Evolutionary conservation across 2,113 vertebrate genomes (phyloP).

Genomic region (Laticauda colubrina): DNA sequence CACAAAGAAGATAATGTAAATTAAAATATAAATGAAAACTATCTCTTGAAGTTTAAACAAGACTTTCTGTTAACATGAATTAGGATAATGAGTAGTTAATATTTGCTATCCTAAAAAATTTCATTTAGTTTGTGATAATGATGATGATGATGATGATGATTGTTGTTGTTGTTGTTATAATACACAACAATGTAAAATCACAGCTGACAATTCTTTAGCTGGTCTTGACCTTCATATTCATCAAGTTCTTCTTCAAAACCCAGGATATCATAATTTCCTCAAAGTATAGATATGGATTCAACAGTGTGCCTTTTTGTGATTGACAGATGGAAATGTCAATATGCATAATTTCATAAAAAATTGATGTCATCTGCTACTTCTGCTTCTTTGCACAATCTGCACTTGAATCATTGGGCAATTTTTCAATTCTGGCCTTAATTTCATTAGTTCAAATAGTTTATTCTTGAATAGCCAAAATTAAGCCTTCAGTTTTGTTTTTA

Average conservation of each 20-base stretch:
- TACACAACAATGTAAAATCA: no score
- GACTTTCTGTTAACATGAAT: background rate
- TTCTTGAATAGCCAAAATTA: background rate
- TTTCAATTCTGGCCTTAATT: background rate
- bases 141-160: no score
- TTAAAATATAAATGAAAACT: background rate
- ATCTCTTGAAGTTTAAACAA: background rate
- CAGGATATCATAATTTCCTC: no score
- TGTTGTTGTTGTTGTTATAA: no score
- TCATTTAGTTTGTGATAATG: background rate
- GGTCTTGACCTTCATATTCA: no score
- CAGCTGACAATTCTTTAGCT: no score
- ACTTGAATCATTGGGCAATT: background rate
- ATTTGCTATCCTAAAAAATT: background rate
- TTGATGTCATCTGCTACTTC: background rate
- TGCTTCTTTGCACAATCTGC: background rate
- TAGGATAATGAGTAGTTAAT: background rate
- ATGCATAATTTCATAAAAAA: no score
- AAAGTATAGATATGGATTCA: no score
- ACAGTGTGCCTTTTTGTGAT: background rate
- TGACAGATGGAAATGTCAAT: no score
- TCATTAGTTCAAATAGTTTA: background rate
- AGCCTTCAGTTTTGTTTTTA: background rate
- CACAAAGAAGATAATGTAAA: background rate
- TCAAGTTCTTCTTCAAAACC: no score